Base-by-base conservation (phyloP, 2,113 vertebrate genomes). In the Misgurnus anguillicaudatus region DNA sequence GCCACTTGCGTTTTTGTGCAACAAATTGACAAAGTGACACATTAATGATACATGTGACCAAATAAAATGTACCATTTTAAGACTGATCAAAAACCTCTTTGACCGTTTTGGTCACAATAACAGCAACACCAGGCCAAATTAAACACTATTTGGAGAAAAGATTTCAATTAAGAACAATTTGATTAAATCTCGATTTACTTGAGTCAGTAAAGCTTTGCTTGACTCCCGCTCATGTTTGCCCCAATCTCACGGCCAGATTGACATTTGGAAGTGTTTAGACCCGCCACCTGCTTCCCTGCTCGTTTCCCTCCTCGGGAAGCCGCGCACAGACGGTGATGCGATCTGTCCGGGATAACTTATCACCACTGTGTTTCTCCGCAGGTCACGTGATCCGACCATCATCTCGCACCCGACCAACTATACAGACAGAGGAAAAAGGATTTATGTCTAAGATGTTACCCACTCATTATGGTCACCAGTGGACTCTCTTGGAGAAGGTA, bases 261-360 rank as follows among this genome's bases (percentile, higher is more conserved):
- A 85, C 84, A 87, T 41, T 76, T 83, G 82, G 86, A 85, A 67
- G 87, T 82, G 86, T 85, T 86, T 86, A 77, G 86, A 86, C 77
- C 86, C 84, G 83, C 90, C 91, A 89, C 89, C 89, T 89, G 88
- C 84, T 89, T 81, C 81, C 79, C 77, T 83, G n/a, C 77, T 61
- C 79, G 83, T 51, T 84, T 82, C 81, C 83, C 85, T 80, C 66
- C 64, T 51, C 85, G 71, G 82, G 82, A 83, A 80, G 70, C 80
- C 61, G 53, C 80, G 84, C 76, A 79, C 79, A 84, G 87, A 86
- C 84, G 76, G 62, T 16, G 45, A 68, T 79, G 77, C 78, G 80
- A 84, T 82, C 80, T 85, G 84, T 76, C 85, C 82, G 58, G 78
- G 65, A 82, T 36, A 66, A 86, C 75, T 88, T 85, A 84, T 73